Evolutionary conservation across 2,888 invertebrate species (phyloP).

Genomic region (Heliconius charithonia): DNA sequence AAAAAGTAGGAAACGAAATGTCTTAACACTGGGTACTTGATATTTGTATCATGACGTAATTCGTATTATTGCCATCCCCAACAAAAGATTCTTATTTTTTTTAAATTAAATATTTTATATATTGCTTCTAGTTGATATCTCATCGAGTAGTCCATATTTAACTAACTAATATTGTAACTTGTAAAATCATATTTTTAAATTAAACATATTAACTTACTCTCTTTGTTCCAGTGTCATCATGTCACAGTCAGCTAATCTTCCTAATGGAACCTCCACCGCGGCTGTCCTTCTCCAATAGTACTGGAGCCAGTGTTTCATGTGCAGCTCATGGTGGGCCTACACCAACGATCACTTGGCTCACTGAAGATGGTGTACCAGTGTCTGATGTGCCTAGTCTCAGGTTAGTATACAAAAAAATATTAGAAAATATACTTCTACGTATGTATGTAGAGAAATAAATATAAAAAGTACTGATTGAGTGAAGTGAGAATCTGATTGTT

Average conservation of each 20-base stretch:
- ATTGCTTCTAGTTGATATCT: too few relatives aligned
- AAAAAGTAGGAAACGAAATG: too few relatives aligned
- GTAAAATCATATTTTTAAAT: neutral
- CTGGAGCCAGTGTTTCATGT: constrained; percentile 89
- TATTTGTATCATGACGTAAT: too few relatives aligned
- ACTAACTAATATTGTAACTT: too few relatives aligned
- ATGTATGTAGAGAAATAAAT: neutral
- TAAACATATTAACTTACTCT: neutral
- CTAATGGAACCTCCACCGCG: constrained; percentile 91
- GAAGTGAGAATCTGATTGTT: too few relatives aligned
- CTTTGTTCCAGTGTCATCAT: constrained; percentile 56
- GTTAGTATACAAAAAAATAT: constrained; percentile 63
- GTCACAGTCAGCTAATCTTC: constrained; percentile 79
- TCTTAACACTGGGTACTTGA: neutral
- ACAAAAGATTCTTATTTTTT: too few relatives aligned
- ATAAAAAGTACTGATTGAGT: too few relatives aligned
- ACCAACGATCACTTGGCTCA: constrained; percentile 89
- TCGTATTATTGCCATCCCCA: too few relatives aligned
- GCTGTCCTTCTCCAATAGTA: constrained; percentile 90
- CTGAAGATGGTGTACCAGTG: constrained; percentile 88
- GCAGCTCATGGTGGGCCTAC: constrained; percentile 90
- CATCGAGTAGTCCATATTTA: too few relatives aligned
- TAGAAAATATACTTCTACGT: too few relatives aligned
- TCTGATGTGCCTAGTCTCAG: constrained; percentile 88
- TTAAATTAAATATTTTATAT: too few relatives aligned